Percentiles rank a stretch among this genome's conserved stretches.
Evolutionary conservation across 2,888 invertebrate genomes (phyloP).

Genomic region (Amorpha juglandis): DNA sequence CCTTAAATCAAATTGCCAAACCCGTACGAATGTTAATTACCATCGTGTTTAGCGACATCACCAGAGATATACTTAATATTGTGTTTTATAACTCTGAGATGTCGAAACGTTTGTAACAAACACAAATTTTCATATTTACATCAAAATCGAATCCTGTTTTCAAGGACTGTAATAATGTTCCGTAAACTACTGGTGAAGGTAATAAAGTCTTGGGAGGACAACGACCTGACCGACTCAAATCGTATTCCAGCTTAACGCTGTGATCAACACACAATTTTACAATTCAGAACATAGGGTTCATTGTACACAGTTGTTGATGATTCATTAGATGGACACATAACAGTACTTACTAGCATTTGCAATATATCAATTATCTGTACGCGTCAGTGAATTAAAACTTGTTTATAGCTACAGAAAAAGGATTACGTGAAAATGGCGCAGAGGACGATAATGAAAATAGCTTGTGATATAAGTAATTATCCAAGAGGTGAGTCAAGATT

Average conservation of each 20-base stretch:
- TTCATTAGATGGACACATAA: constrained; percentile 68
- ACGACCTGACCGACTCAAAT: constrained; percentile 77
- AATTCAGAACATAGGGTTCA: constrained; percentile 69
- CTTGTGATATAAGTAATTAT: constrained; percentile 34
- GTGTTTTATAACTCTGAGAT: constrained; percentile 16
- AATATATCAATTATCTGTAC: constrained; percentile 41
- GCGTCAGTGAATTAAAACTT: constrained; percentile 33
- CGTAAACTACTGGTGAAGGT: constrained; percentile 76
- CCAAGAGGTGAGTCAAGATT: constrained; percentile 32
- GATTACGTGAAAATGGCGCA: constrained; percentile 28
- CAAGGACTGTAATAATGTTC: constrained; percentile 75
- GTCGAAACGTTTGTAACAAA: neutral
- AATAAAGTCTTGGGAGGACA: constrained; percentile 75
- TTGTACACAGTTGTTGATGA: constrained; percentile 60
- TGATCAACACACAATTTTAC: constrained; percentile 73
- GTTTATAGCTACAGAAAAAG: constrained; percentile 29
- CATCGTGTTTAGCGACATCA: neutral
- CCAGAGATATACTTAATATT: neutral
- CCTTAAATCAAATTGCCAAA: constrained; percentile 12
- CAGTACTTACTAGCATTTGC: constrained; percentile 53
- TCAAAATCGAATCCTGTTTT: constrained; percentile 69
- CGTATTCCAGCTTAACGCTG: constrained; percentile 70
- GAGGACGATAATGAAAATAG: constrained; percentile 33
- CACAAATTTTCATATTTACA: constrained; percentile 19
- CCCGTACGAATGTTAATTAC: constrained; percentile 1